phyloP scores from a whole-genome alignment of 2,888 invertebrate genomes.

The Sphaerophoria taeniata region DNA sequence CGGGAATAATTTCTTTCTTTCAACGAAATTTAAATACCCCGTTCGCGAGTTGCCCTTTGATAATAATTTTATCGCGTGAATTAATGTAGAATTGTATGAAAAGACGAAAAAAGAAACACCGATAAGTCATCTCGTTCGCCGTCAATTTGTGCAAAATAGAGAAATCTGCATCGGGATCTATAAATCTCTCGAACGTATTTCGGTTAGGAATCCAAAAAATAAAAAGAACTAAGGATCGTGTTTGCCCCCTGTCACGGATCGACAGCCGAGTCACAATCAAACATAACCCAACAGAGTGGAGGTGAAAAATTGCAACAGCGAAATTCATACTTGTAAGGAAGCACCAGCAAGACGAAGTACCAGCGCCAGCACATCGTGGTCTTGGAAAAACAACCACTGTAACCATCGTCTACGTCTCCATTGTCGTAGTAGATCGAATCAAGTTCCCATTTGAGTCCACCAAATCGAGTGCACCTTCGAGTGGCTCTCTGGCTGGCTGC shows the following conservation, averaged over 20 bases:
- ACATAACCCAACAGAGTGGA: slow-evolving; percentile 39
- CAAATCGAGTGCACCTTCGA: slow-evolving; percentile 21
- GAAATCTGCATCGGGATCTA: slow-evolving; percentile 54
- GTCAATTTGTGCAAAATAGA: slow-evolving; percentile 50
- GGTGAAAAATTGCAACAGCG: slow-evolving; percentile 58
- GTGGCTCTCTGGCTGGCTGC: slow-evolving; percentile 69
- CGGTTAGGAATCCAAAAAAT: slow-evolving; percentile 6
- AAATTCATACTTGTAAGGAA: slow-evolving; percentile 75
- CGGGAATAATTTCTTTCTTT: slow-evolving; percentile 9
- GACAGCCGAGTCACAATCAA: slow-evolving; percentile 43
- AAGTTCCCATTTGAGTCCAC: slow-evolving; percentile 32
- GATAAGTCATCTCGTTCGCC: slow-evolving; percentile 30
- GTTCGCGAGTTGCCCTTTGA: slow-evolving; percentile 1
- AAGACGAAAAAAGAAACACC: slow-evolving; percentile 22
- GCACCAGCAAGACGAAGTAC: slow-evolving; percentile 37
- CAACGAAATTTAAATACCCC: slow-evolving; percentile 10
- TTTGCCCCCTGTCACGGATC: slow-evolving; percentile 24
- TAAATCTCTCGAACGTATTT: background rate
- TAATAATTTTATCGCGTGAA: slow-evolving; percentile 16
- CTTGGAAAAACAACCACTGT: slow-evolving; percentile 59
- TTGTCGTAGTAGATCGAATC: slow-evolving; percentile 15
- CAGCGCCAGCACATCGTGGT: slow-evolving; percentile 59
- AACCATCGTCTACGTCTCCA: slow-evolving; percentile 41
- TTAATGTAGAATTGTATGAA: slow-evolving; percentile 12
- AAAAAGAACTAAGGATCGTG: slow-evolving; percentile 45